A percentile compares a stretch with the other conserved stretches of the same genome.
Conservation (phyloP, 1,140 invertebrate species). For the Trichonephila clavipes region DNA sequence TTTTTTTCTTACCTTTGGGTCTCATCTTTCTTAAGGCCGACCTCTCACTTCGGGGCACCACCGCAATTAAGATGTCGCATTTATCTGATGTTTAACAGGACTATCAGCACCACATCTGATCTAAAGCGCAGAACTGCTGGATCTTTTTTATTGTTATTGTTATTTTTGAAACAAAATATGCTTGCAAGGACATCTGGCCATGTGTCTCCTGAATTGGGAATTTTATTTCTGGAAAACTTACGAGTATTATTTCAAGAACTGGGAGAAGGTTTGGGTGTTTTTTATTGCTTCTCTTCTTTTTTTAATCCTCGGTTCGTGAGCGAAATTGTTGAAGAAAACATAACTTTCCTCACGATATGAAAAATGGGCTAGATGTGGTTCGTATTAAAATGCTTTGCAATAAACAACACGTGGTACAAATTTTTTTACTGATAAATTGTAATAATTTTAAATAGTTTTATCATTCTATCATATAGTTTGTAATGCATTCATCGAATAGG, state of each 20-base stretch:
- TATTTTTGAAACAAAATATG: not conserved
- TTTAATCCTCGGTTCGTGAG: not conserved
- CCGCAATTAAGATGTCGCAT: not conserved
- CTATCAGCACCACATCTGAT: not conserved
- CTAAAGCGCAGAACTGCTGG: not conserved
- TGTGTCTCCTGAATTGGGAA: slow-evolving; percentile 2
- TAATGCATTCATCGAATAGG: no score
- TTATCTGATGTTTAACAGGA: not conserved
- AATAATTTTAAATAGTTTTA: no score
- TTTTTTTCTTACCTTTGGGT: not conserved
- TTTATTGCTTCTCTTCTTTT: not conserved
- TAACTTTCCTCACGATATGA: not conserved
- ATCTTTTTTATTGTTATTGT: not conserved
- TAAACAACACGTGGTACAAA: no score
- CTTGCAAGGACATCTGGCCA: not conserved
- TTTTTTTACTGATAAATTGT: no score
- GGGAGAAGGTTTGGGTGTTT: not conserved
- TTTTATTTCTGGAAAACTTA: not conserved
- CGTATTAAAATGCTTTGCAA: not conserved
- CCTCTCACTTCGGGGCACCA: not conserved
- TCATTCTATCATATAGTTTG: no score
- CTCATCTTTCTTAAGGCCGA: slow-evolving; percentile 30
- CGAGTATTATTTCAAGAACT: not conserved
- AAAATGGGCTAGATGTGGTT: not conserved
- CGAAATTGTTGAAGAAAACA: not conserved